These are phyloP conservation scores for Balanococcus diminutus DNA, from an alignment of 2,888 invertebrate species.

Conservation along the genomic window DNA sequence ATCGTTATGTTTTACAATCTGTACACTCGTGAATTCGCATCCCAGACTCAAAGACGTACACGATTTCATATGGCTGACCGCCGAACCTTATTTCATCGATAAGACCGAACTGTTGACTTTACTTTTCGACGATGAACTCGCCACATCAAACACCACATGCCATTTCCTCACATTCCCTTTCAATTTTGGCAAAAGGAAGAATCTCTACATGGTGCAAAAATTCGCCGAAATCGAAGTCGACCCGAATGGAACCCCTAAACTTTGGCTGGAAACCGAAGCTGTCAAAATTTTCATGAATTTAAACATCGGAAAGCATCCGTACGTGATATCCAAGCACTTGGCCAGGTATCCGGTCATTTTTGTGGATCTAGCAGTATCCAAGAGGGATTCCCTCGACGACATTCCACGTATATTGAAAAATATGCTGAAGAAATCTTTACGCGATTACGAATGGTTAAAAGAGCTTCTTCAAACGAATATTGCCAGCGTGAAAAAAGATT, in stretches of 20 bases:
- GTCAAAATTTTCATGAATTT: background rate
- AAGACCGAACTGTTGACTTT: background rate
- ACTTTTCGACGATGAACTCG: background rate
- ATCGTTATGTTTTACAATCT: background rate
- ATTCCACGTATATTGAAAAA: background rate
- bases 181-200: background rate
- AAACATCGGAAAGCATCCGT: background rate
- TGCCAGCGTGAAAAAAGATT: background rate
- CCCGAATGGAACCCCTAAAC: background rate
- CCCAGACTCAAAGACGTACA: background rate
- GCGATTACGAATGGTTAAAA: background rate
- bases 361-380: background rate
- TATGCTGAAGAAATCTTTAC: background rate
- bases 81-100: background rate
- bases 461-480: background rate
- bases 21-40: background rate
- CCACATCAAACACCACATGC: background rate
- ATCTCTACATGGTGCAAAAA: background rate
- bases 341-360: background rate
- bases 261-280: background rate
- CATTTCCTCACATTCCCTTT: background rate
- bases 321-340: background rate
- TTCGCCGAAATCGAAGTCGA: background rate
- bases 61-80: background rate
- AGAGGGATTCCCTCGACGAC: background rate